Evolutionary conservation across 2,797 vertebrate species (phyloP).

Genomic region (Chelidonichthys spinosus): DNA sequence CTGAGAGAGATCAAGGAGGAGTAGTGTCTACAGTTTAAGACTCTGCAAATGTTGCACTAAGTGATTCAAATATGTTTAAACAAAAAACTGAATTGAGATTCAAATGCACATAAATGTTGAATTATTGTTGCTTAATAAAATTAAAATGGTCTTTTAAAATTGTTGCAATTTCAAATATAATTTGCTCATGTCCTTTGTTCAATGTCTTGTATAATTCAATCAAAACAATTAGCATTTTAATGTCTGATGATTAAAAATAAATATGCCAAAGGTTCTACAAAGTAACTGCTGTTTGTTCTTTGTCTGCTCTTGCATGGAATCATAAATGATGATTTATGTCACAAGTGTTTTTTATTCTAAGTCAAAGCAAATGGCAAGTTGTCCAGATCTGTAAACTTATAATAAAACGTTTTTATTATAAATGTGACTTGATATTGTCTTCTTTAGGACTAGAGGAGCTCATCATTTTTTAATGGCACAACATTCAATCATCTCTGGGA

Average conservation of each 20-base stretch:
- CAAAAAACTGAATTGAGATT: not conserved
- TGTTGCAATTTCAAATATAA: not conserved
- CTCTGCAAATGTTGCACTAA: conserved; percentile 4
- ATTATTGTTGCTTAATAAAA: not conserved
- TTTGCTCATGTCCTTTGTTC: not conserved
- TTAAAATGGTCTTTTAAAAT: not conserved
- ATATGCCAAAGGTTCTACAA: conserved; percentile 8
- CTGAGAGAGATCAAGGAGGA: conserved; percentile 12
- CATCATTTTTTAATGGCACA: not conserved
- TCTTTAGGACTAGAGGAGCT: not conserved
- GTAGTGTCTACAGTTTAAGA: not conserved
- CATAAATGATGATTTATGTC: too few relatives aligned
- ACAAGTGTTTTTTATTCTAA: not conserved
- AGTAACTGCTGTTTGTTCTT: not conserved
- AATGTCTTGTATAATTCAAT: not conserved
- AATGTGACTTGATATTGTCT: not conserved
- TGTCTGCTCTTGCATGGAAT: not conserved
- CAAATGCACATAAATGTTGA: not conserved
- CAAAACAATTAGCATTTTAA: not conserved
- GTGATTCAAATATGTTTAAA: not conserved
- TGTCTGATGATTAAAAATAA: conserved; percentile 46
- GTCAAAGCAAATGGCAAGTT: not conserved
- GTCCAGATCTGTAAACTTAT: too few relatives aligned
- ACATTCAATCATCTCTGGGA: not conserved
- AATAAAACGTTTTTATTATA: not conserved